Base-by-base conservation (phyloP, 2,113 vertebrate species). In the Mormyrus lacerda region DNA sequence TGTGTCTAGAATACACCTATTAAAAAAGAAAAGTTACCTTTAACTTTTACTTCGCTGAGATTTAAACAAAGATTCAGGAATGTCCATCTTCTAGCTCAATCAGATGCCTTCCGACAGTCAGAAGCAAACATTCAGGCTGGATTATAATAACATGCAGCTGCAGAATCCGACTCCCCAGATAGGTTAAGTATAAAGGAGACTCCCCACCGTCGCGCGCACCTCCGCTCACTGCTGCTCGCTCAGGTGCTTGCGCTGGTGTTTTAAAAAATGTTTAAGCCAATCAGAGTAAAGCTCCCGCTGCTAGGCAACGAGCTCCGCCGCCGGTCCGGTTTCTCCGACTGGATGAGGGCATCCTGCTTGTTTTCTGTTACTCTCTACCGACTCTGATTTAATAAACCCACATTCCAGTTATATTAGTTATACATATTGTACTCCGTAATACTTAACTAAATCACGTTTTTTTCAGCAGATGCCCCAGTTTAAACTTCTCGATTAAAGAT, bases 301-400 rank as follows among this genome's bases (percentile, higher is more conserved):
- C 93, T 91, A 92, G 89, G 92, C 91, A 94, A 94, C 93, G 88
- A 58, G 89, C 76, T 91, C 88, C 89, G 19, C 51, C 84, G 85
- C 45, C 82, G 55, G 9, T 83, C 50, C 48, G 35, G 89, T 85
- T 85, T 65, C n/a, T 51, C 45, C 9, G n/a, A 27, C 2, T 86
- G 24, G 2, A n/a, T 83, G 35, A 15, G 39, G 35, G 11, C 7
- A 5, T 3, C 45, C 8, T 35, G 82, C 24, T 45, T 42, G 19
- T 47, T 55, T 53, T 51, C 27, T 8, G 19, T 86, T 51, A 50
- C 48, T 53, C 35, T 86, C 15, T 44, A 35, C 19, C 42, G 42
- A n/a, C 4, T 19, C 19, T 39, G 11, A 13, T 21, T 42, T 35
- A 17, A 82, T 82, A 19, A 10, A 31, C 8, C 7, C 65, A 7